A percentile compares a stretch with the other conserved stretches of the same genome.
Conservation (phyloP, 2,113 vertebrate genomes). For the Stercorarius parasiticus region DNA sequence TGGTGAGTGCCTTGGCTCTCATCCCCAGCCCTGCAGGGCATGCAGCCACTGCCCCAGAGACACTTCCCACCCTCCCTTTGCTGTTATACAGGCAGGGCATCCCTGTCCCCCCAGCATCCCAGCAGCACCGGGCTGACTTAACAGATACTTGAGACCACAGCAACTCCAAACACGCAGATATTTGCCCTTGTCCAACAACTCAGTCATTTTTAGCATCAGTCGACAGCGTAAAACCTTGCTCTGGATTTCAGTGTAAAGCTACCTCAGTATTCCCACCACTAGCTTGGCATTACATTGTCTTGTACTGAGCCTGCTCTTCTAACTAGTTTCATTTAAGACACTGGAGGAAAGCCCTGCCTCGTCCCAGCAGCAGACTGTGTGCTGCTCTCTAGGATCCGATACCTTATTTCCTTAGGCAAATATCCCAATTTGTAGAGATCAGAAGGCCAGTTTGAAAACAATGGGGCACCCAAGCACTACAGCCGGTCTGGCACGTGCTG, state of each 20-base stretch:
- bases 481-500: accelerated
- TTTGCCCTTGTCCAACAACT: not conserved
- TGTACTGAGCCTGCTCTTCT: not conserved
- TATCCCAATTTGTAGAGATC: not conserved
- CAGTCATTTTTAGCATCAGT: not conserved
- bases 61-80: not conserved
- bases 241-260: not conserved
- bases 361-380: not conserved
- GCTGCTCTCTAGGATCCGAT: not conserved
- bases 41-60: not conserved
- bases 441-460: not conserved
- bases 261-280: not conserved
- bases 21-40: not conserved
- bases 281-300: not conserved
- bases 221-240: not conserved
- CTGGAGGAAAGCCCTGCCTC: not conserved
- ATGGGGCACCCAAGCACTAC: not conserved
- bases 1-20: not conserved
- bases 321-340: not conserved
- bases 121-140: not conserved
- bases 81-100: not conserved
- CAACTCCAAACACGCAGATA: not conserved
- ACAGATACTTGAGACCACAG: not conserved
- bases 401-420: not conserved
- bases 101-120: not conserved